These are phyloP conservation scores for Albula glossodonta DNA, from an alignment of 2,113 vertebrate genomes.

Conservation along the genomic window DNA sequence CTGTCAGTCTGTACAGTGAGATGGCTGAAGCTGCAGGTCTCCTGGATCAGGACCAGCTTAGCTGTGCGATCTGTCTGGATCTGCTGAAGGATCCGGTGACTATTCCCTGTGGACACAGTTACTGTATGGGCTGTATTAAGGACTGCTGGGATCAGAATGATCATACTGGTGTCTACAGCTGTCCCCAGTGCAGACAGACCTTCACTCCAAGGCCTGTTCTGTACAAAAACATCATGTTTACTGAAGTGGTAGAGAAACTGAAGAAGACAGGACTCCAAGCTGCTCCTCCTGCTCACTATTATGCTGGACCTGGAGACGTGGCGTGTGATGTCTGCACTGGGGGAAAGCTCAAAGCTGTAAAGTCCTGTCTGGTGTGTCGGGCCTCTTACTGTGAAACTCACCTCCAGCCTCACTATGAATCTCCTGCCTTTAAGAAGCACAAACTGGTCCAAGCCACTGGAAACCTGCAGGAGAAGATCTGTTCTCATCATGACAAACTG, in stretches of 20 bases:
- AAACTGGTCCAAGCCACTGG: not conserved
- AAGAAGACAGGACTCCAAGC: conserved; percentile 17
- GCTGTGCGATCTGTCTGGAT: conserved; percentile 19
- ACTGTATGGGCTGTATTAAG: conserved; percentile 23
- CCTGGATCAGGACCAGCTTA: not conserved
- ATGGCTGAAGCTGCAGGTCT: not conserved
- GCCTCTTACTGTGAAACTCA: not conserved
- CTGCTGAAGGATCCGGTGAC: conserved; percentile 9
- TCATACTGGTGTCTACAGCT: conserved; percentile 12
- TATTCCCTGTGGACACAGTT: conserved; percentile 33
- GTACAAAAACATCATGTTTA: conserved; percentile 5
- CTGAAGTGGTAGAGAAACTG: conserved; percentile 22
- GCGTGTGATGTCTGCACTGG: conserved; percentile 6
- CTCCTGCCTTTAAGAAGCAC: no score
- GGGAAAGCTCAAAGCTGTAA: no score
- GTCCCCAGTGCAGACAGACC: not conserved
- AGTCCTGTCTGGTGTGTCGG: not conserved
- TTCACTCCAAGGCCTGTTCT: conserved; percentile 15
- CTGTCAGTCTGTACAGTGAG: not conserved
- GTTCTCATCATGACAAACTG: not conserved
- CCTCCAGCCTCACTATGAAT: no score
- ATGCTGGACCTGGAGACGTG: conserved; percentile 15
- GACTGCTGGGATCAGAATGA: conserved; percentile 22
- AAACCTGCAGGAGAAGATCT: conserved; percentile 8
- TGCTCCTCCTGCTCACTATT: conserved; percentile 10